Percentiles rank a stretch among this genome's conserved stretches.
Conservation (phyloP, 2,113 vertebrate genomes). For the Apodemus speciosus region DNA sequence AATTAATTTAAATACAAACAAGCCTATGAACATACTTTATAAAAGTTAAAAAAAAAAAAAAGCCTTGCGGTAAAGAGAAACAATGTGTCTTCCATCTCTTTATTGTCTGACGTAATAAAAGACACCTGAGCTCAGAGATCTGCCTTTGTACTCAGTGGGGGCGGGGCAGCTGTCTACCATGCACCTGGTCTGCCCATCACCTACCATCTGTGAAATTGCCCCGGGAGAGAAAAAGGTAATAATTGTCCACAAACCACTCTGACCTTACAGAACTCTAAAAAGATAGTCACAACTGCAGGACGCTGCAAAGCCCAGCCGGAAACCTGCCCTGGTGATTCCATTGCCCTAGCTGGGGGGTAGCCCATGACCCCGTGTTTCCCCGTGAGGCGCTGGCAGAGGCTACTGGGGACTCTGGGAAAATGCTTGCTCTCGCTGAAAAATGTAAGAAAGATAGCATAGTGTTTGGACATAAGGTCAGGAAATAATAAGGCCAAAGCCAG, state of each 20-base stretch:
- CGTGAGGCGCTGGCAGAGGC: neutral
- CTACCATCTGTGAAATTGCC: neutral
- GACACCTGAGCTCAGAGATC: neutral
- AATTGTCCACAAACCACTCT: neutral
- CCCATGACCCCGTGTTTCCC: neutral
- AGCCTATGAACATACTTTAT: neutral
- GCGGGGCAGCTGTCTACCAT: rapidly evolving
- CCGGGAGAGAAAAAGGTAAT: neutral
- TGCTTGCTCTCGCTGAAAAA: neutral
- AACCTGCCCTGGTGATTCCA: neutral
- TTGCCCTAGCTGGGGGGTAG: neutral
- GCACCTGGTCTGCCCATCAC: rapidly evolving
- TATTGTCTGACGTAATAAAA: neutral
- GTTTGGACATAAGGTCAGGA: neutral
- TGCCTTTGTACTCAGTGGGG: neutral
- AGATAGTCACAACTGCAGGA: neutral
- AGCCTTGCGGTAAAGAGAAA: neutral
- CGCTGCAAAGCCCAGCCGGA: neutral
- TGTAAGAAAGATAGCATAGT: neutral
- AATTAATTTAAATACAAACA: neutral
- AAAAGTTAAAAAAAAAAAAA: neutral
- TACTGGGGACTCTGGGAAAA: neutral
- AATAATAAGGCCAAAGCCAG: neutral
- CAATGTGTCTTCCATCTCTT: neutral
- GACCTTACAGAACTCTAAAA: neutral